These are phyloP conservation scores for Lytechinus pictus DNA, from an alignment of 35 echinoderm and acorn worm species.

Conservation along the genomic window DNA sequence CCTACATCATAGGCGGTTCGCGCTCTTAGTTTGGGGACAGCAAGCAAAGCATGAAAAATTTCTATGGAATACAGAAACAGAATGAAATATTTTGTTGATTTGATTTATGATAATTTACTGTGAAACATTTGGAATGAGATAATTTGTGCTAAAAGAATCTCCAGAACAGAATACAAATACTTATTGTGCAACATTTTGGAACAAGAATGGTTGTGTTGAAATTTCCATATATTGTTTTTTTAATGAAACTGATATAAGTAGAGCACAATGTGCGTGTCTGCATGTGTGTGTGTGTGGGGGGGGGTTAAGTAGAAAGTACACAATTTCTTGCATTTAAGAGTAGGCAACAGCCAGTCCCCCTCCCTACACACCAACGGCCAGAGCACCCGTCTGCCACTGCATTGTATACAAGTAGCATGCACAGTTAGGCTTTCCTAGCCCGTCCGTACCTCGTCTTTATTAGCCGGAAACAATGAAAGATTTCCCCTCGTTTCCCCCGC, in stretches of 20 bases:
- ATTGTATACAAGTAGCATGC: background rate
- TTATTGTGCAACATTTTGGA: too few relatives aligned
- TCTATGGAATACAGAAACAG: too few relatives aligned
- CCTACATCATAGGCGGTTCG: too few relatives aligned
- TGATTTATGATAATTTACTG: too few relatives aligned
- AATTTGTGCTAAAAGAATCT: too few relatives aligned
- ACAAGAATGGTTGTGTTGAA: too few relatives aligned
- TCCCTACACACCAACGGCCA: background rate
- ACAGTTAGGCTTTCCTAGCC: background rate
- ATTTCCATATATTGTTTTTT: too few relatives aligned
- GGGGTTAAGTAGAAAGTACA: background rate
- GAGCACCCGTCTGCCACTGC: background rate
- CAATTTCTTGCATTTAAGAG: background rate
- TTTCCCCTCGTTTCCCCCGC: background rate
- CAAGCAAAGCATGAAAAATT: too few relatives aligned
- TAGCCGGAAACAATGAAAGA: constrained; percentile 18
- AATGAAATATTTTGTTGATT: too few relatives aligned
- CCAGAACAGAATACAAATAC: too few relatives aligned
- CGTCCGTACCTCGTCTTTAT: background rate
- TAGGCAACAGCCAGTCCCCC: background rate
- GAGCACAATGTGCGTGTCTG: background rate
- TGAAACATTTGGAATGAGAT: too few relatives aligned
- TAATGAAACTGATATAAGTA: background rate
- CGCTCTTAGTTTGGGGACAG: too few relatives aligned
- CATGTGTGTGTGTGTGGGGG: background rate